Evolutionary conservation across 2,797 vertebrate genomes (phyloP).

Genomic region (Aselliscus stoliczkanus): DNA sequence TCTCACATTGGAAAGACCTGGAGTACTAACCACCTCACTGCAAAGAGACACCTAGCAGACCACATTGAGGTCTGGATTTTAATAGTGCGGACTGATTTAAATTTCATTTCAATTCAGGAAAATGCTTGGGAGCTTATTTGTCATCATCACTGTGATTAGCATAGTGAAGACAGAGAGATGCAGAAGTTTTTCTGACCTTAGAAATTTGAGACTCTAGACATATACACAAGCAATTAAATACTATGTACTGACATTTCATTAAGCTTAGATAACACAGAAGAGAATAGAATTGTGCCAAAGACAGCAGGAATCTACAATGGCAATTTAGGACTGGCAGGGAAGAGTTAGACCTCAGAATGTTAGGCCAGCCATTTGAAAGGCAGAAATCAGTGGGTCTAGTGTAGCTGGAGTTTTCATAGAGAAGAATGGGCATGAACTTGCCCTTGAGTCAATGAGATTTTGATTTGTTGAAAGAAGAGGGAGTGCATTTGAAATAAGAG

Average conservation of each 20-base stretch:
- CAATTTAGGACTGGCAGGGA: not conserved
- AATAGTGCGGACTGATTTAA: not conserved
- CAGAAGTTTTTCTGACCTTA: not conserved
- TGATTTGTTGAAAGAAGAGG: not conserved
- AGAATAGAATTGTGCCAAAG: not conserved
- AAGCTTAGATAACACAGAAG: not conserved
- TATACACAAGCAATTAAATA: not conserved
- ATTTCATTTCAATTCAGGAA: conserved; percentile 1
- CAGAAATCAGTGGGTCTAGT: not conserved
- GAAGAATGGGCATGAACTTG: not conserved
- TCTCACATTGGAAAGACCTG: not conserved
- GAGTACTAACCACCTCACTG: not conserved
- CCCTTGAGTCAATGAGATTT: not conserved
- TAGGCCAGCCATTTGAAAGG: not conserved
- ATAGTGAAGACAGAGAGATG: not conserved
- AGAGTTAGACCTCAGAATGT: not conserved
- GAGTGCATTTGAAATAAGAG: not conserved
- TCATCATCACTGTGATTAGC: not conserved
- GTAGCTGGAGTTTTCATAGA: not conserved
- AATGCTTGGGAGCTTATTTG: not conserved
- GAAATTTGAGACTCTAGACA: not conserved
- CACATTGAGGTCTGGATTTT: not conserved
- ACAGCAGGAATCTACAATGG: not conserved
- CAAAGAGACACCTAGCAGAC: not conserved
- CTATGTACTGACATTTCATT: not conserved